Evolutionary conservation across 2,797 vertebrate genomes (phyloP), one percentile per base, ranked within the genome.

Genomic region (Thunnus albacares): DNA sequence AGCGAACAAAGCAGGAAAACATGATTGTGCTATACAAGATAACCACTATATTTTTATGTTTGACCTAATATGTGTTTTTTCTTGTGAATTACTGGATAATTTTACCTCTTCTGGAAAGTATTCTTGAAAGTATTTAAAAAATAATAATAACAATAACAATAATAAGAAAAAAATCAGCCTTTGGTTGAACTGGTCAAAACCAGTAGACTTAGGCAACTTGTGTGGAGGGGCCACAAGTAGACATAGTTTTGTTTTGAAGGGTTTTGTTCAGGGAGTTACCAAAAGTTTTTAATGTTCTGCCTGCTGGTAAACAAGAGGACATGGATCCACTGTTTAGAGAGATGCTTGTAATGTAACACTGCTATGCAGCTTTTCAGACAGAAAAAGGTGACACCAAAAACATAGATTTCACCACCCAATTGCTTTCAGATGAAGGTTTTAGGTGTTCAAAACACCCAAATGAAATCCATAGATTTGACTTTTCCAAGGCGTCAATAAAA

Each of bases 401-500:
- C 35, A 56, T 6, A 45, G 49, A 59, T 82, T 78, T 78, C 15
- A 12, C 6, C 47, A 43, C 15, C 35, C n/a, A 26, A 18, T 53
- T 57, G 28, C 18, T 38, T 74, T 71, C 56, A 49, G 24, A 70
- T 77, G 45, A 65, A 9, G 53, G 17, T 55, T 56, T 69, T 28
- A 45, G 3, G 13, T 63, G 47, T 55, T 8, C 59, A 80, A 81
- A 79, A 41, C 9, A 18, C 7, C 15, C 20, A 75, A 60, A 78
- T 56, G 82, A 75, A 66, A 75, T 72, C n/a, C 18, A 75, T 77
- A 57, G 70, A 71, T 88, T 22, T 43, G 67, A 77, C 60, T 71
- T 66, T 57, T 59, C 55, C 47, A 7, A 45, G 18, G 33, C 41
- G 28, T 86, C 72, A 68, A 67, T 59, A 53, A 26, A 71, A 62